Percentiles rank a stretch among this genome's conserved stretches.
These are phyloP conservation scores for Anguilla pacifica DNA, from an alignment of 2,797 vertebrate genomes.

Conservation along the genomic window DNA sequence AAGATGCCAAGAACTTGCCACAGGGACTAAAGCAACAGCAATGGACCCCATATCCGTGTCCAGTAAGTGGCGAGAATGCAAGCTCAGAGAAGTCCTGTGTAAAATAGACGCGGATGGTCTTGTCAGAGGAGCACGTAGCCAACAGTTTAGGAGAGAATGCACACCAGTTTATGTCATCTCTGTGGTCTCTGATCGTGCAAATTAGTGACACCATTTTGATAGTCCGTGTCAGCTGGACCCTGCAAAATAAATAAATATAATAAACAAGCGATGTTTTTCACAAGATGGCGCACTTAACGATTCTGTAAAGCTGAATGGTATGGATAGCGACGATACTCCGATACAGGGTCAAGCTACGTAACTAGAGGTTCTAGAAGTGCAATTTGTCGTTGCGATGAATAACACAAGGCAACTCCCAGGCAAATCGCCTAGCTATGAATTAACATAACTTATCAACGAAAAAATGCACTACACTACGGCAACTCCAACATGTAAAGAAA, in stretches of 20 bases:
- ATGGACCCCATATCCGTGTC: conserved; percentile 88
- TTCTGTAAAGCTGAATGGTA: neutral
- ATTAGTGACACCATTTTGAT: conserved; percentile 83
- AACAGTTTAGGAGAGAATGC: conserved; percentile 81
- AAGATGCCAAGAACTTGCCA: conserved; percentile 83
- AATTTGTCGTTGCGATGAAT: neutral
- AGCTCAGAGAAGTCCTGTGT: conserved; percentile 76
- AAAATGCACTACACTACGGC: neutral
- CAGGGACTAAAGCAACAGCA: conserved; percentile 92
- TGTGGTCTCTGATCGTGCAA: conserved; percentile 81
- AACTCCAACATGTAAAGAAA: neutral
- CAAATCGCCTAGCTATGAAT: neutral
- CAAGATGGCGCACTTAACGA: conserved; percentile 25
- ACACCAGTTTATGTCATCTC: conserved; percentile 88
- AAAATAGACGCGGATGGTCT: conserved; percentile 85
- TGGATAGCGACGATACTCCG: neutral
- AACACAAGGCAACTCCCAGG: neutral
- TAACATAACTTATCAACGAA: neutral
- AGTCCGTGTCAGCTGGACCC: conserved; percentile 29
- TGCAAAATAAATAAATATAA: conserved; percentile 2
- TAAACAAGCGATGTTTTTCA: conserved; percentile 22
- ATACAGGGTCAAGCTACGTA: neutral
- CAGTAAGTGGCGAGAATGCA: conserved; percentile 82
- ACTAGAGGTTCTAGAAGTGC: neutral
- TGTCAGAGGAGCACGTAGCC: conserved; percentile 92